Conservation (phyloP, 1,140 invertebrate species). For the Lordiphosa collinella region DNA sequence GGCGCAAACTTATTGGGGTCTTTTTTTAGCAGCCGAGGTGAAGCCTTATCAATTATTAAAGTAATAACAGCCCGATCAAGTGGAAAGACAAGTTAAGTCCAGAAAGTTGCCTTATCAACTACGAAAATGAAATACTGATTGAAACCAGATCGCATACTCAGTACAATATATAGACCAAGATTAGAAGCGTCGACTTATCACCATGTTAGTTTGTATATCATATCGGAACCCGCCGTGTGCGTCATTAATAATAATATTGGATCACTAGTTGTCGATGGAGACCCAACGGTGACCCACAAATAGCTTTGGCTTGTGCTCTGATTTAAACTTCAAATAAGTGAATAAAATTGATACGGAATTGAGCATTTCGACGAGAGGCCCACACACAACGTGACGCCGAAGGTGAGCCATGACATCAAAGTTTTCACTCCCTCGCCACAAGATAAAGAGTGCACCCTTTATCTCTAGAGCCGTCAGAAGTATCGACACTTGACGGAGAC, state of each 20-base stretch:
- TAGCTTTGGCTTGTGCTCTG: conserved; percentile 24
- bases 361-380: conserved; percentile 11
- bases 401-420: conserved; percentile 18
- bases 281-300: not conserved
- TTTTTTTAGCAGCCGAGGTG: conserved; percentile 15
- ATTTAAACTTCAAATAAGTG: conserved; percentile 51
- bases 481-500: conserved; percentile 10
- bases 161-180: conserved; percentile 26
- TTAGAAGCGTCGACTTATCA: conserved; percentile 27
- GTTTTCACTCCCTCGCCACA: not conserved
- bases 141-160: conserved; percentile 23
- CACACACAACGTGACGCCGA: conserved; percentile 18
- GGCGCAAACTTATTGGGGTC: conserved; percentile 3
- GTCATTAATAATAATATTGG: conserved; percentile 1
- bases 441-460: conserved; percentile 2
- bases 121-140: conserved; percentile 11
- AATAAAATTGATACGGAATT: conserved; percentile 14
- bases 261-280: conserved; percentile 3
- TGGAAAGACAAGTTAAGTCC: conserved; percentile 10
- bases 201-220: not conserved
- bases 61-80: conserved; percentile 15
- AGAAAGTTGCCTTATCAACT: not conserved
- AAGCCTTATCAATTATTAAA: conserved; percentile 38
- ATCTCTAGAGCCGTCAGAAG: conserved; percentile 9
- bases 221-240: conserved; percentile 2